Evolutionary conservation across 2,888 invertebrate genomes (phyloP).

Genomic region (Parapristionchus giblindavisi): DNA sequence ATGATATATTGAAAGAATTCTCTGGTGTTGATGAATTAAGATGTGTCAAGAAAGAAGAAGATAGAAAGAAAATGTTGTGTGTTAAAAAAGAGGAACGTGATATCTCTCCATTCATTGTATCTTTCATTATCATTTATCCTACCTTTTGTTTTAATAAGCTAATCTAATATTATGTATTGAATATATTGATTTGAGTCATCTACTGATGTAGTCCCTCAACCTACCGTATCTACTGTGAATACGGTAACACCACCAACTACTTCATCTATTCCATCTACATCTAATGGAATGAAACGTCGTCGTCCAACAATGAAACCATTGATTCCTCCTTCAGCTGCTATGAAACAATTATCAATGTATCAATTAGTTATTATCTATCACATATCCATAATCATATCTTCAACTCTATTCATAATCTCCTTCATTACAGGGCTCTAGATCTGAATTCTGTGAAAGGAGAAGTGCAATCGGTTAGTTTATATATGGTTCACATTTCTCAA

Average conservation of each 20-base stretch:
- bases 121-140: background rate
- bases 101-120: background rate
- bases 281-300: background rate
- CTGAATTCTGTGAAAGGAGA: no score
- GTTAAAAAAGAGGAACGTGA: slow-evolving; percentile 1
- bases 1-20: slow-evolving; percentile 81
- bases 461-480: no score
- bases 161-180: background rate
- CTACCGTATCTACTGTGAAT: background rate
- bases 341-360: slow-evolving; percentile 19
- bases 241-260: background rate
- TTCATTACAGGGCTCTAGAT: slow-evolving; percentile 15
- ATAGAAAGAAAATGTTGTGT: slow-evolving; percentile 3
- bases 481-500: no score
- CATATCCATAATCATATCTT: no score
- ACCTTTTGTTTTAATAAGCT: background rate
- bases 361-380: no score
- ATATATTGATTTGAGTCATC: background rate
- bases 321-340: slow-evolving; percentile 5
- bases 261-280: background rate
- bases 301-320: slow-evolving; percentile 2
- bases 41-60: background rate
- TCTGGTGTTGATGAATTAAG: slow-evolving; percentile 27
- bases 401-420: no score
- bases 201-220: background rate